These are phyloP conservation scores for Sturnus vulgaris DNA, from an alignment of 2,113 vertebrate species.

Conservation along the genomic window DNA sequence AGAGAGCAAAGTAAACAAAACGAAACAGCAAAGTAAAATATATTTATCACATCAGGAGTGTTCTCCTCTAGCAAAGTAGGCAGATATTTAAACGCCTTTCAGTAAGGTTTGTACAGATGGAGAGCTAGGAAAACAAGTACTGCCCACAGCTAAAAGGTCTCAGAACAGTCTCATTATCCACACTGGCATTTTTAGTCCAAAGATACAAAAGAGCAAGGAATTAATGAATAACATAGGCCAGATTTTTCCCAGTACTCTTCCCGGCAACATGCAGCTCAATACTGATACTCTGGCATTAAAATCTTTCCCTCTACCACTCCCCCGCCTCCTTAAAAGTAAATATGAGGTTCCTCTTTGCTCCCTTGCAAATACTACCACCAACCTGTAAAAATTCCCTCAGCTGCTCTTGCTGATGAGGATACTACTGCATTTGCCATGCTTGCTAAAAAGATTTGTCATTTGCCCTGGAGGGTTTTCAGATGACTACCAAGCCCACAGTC, in stretches of 20 bases:
- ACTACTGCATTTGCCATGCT: neutral
- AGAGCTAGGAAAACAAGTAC: neutral
- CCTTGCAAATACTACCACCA: neutral
- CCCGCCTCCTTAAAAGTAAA: neutral
- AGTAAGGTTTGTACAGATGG: neutral
- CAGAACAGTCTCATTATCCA: neutral
- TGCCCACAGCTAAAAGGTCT: neutral
- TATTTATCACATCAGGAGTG: neutral
- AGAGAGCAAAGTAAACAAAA: neutral
- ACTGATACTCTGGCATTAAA: neutral
- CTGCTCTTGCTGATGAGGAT: neutral
- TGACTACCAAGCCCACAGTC: neutral
- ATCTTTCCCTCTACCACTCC: neutral
- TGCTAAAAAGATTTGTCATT: neutral
- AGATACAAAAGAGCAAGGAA: neutral
- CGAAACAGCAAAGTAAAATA: neutral
- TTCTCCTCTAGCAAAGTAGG: neutral
- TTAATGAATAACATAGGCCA: neutral
- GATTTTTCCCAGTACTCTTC: neutral
- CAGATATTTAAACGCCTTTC: neutral
- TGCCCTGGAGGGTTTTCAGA: neutral
- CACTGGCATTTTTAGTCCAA: neutral
- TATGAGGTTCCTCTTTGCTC: neutral
- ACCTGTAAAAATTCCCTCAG: neutral
- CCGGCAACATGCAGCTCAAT: neutral